A percentile compares a stretch with the other conserved stretches of the same genome.
Conservation (phyloP, 2,797 vertebrate genomes). For the Odontamblyopus rebecca region DNA sequence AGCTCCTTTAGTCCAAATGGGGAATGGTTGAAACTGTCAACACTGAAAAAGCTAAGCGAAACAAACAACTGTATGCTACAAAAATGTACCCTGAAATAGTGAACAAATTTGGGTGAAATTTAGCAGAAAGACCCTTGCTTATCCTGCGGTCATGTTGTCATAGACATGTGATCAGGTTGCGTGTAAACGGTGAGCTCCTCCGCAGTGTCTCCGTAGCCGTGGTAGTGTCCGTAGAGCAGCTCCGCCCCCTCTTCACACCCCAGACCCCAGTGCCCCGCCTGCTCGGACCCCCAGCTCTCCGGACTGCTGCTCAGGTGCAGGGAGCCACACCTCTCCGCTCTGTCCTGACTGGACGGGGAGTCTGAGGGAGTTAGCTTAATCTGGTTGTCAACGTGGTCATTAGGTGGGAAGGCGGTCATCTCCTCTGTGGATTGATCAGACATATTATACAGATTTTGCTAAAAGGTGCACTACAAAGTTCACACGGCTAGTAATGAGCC, state of each 20-base stretch:
- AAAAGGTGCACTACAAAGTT: too few species aligned
- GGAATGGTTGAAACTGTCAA: neutral
- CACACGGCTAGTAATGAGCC: too few species aligned
- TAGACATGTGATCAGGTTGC: slow-evolving; percentile 72
- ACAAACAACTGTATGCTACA: neutral
- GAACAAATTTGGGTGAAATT: neutral
- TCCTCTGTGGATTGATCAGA: neutral
- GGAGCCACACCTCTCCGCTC: slow-evolving; percentile 86
- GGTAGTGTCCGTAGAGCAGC: slow-evolving; percentile 90
- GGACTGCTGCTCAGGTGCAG: slow-evolving; percentile 86
- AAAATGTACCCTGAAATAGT: neutral
- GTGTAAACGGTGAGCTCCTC: slow-evolving; percentile 87
- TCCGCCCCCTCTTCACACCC: slow-evolving; percentile 71
- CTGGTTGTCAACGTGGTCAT: too few species aligned
- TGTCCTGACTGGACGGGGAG: slow-evolving; percentile 26
- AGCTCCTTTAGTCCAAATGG: neutral
- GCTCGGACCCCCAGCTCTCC: slow-evolving; percentile 79
- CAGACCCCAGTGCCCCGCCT: slow-evolving; percentile 76
- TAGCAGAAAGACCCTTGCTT: too few species aligned
- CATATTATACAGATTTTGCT: too few species aligned
- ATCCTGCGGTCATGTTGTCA: slow-evolving; percentile 75
- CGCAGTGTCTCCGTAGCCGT: slow-evolving; percentile 94
- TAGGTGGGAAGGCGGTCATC: neutral
- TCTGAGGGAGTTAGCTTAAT: slow-evolving; percentile 39
- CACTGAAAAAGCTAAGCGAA: neutral